These are phyloP conservation scores for Anastrepha obliqua DNA, from an alignment of 1,140 invertebrate genomes.

Conservation along the genomic window DNA sequence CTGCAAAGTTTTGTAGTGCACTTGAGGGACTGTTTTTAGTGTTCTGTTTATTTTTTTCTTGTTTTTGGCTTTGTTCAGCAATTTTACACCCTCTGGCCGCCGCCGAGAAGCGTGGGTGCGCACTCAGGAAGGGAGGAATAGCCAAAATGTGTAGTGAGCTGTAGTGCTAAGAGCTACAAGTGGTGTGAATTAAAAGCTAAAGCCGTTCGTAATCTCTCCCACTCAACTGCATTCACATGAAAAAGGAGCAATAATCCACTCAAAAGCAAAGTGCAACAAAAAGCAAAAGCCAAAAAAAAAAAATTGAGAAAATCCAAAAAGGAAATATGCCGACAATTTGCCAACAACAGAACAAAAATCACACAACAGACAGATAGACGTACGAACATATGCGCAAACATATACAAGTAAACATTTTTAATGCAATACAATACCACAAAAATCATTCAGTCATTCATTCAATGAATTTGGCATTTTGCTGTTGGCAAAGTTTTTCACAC, in stretches of 20 bases:
- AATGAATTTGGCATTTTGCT: constrained; percentile 37
- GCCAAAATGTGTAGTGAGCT: not conserved
- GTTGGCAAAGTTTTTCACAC: constrained; percentile 38
- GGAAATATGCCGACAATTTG: constrained; percentile 14
- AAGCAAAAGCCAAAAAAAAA: not conserved
- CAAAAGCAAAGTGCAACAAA: constrained; percentile 19
- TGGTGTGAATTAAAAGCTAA: constrained; percentile 50
- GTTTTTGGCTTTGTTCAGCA: not conserved
- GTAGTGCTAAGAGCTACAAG: not conserved
- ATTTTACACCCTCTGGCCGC: not conserved
- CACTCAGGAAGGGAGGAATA: not conserved
- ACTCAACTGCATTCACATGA: not conserved
- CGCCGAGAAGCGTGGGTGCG: not conserved
- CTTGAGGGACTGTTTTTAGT: not conserved
- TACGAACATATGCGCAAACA: not conserved
- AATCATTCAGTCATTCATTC: constrained; percentile 36
- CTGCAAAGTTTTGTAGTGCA: constrained; percentile 44
- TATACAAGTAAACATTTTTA: not conserved
- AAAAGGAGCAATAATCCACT: not conserved
- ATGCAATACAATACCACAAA: constrained; percentile 30
- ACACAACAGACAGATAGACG: not conserved
- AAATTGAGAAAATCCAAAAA: not conserved
- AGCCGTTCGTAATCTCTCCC: constrained; percentile 4
- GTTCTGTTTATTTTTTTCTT: not conserved
- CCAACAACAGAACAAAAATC: not conserved